A percentile compares a stretch with the other conserved stretches of the same genome.
Conservation (phyloP, 92 coral and sea anemone genomes). For the Phymanthus crucifer region DNA sequence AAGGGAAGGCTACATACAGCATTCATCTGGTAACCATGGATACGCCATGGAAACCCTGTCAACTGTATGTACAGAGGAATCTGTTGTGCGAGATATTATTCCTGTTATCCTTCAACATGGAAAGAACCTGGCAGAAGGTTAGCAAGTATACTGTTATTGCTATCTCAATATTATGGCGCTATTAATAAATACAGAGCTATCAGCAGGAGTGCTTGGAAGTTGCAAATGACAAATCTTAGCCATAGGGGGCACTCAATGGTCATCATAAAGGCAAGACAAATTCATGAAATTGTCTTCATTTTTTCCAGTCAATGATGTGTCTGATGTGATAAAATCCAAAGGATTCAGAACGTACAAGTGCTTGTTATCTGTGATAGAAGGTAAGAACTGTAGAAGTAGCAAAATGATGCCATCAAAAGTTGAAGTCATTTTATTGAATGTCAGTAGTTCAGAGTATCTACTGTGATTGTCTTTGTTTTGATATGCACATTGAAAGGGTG, state of each 20-base stretch:
- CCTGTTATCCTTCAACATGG: slow-evolving; percentile 70
- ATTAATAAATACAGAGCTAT: no score
- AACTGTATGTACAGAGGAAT: slow-evolving; percentile 77
- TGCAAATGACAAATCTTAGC: neutral
- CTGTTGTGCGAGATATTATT: slow-evolving; percentile 66
- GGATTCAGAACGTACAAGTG: slow-evolving; percentile 47
- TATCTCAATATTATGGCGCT: neutral
- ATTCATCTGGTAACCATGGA: slow-evolving; percentile 54
- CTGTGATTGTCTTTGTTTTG: no score
- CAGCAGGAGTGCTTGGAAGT: neutral
- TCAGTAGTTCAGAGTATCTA: neutral
- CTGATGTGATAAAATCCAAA: slow-evolving; percentile 27
- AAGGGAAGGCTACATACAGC: slow-evolving; percentile 22
- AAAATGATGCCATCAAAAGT: no score
- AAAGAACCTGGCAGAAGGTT: slow-evolving; percentile 52
- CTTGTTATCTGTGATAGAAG: slow-evolving; percentile 56
- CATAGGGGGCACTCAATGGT: neutral
- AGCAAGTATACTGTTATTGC: slow-evolving; percentile 22
- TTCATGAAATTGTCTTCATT: neutral
- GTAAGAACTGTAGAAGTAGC: slow-evolving; percentile 22
- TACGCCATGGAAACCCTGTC: slow-evolving; percentile 68
- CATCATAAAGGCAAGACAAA: no score
- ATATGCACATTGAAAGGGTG: neutral
- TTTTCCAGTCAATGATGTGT: slow-evolving; percentile 24
- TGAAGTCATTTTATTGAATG: no score